phyloP scores from a whole-genome alignment of 2,113 vertebrate genomes.

The Gnathonemus longibarbis region DNA sequence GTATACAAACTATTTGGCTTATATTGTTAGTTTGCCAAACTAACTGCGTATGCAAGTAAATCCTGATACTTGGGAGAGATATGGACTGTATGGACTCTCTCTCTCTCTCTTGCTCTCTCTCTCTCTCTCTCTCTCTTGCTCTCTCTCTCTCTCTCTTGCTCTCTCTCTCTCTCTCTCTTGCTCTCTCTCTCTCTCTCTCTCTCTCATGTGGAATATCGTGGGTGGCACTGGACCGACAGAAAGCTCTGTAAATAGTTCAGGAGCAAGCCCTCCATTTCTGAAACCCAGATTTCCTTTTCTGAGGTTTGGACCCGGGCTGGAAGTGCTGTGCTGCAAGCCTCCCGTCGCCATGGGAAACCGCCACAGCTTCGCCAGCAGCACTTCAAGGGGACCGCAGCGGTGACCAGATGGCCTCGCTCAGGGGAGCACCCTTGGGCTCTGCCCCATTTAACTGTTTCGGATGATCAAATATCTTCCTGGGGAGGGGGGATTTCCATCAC shows the following conservation, averaged over 20 bases:
- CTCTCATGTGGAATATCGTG: slow-evolving; percentile 58
- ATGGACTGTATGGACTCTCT: not conserved
- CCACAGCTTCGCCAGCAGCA: slow-evolving; percentile 59
- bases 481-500: not conserved
- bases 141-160: slow-evolving; percentile 2
- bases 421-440: slow-evolving; percentile 15
- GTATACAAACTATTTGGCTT: not conserved
- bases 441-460: slow-evolving; percentile 15
- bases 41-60: not conserved
- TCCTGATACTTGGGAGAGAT: not conserved
- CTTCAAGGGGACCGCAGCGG: slow-evolving; percentile 61
- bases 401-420: slow-evolving; percentile 59
- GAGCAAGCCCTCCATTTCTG: slow-evolving; percentile 67
- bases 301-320: slow-evolving; percentile 60
- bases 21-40: not conserved
- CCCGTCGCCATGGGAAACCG: slow-evolving; percentile 65
- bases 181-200: not conserved
- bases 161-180: not conserved
- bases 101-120: slow-evolving; percentile 2
- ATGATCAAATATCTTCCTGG: slow-evolving; percentile 8
- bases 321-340: slow-evolving; percentile 67
- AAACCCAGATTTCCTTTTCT: slow-evolving; percentile 74
- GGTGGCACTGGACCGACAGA: slow-evolving; percentile 64
- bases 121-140: not conserved
- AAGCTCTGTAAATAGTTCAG: slow-evolving; percentile 64